Evolutionary conservation across 2,113 vertebrate species (phyloP).

Genomic region (Rhinolophus ferrumequinum): DNA sequence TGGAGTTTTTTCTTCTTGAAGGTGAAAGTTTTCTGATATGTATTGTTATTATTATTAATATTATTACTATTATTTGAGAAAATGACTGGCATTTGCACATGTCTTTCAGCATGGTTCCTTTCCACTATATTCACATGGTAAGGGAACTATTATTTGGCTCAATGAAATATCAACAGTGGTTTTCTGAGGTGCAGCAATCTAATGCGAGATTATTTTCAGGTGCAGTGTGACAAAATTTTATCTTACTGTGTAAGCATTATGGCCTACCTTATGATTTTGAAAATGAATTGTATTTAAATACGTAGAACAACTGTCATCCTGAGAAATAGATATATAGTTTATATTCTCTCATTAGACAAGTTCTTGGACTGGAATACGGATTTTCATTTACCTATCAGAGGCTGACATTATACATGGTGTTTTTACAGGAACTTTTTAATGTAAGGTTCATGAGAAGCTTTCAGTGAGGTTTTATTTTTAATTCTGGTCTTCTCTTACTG

Average conservation of each 20-base stretch:
- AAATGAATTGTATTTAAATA: slow-evolving; percentile 39
- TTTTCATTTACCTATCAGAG: neutral
- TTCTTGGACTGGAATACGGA: slow-evolving; percentile 23
- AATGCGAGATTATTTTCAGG: neutral
- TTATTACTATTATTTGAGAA: neutral
- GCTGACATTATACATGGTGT: neutral
- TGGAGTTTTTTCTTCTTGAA: slow-evolving; percentile 31
- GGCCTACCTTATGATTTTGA: neutral
- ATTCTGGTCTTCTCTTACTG: slow-evolving; percentile 53
- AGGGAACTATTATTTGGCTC: neutral
- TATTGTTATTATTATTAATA: neutral
- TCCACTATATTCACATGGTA: neutral
- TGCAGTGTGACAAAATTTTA: neutral
- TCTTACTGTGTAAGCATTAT: neutral
- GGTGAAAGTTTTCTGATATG: neutral
- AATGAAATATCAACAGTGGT: neutral
- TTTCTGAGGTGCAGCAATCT: neutral
- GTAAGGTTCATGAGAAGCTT: neutral
- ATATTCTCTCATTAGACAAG: neutral
- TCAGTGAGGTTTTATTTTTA: neutral
- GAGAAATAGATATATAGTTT: slow-evolving; percentile 39
- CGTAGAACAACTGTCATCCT: neutral
- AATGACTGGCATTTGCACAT: neutral
- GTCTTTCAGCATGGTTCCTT: neutral
- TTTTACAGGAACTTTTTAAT: neutral